These are phyloP conservation scores for Pardalotus punctatus DNA, from an alignment of 2,113 vertebrate species.

Conservation along the genomic window DNA sequence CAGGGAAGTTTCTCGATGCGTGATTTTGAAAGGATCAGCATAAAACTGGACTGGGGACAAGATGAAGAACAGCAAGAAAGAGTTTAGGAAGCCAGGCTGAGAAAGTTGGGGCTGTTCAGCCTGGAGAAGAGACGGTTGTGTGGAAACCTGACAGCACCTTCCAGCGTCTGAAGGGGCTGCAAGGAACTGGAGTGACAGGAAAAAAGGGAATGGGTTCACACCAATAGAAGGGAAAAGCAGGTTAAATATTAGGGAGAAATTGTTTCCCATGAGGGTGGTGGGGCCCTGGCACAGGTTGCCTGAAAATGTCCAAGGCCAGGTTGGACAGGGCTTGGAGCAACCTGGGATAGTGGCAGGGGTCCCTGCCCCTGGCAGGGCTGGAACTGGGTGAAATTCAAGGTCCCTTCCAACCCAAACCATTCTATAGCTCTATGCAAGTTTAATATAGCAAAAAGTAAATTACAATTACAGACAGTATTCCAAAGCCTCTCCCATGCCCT, in stretches of 20 bases:
- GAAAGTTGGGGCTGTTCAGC: neutral
- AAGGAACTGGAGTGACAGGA: neutral
- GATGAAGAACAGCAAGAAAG: neutral
- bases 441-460: neutral
- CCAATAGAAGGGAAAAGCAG: neutral
- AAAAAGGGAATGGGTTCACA: neutral
- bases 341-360: neutral
- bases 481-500: conserved; percentile 6
- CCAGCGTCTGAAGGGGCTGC: neutral
- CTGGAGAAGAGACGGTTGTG: neutral
- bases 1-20: neutral
- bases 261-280: neutral
- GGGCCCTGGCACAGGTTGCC: neutral
- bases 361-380: neutral
- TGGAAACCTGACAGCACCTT: neutral
- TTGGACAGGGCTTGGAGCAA: fast-evolving
- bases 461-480: neutral
- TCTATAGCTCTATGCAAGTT: neutral
- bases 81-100: neutral
- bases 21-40: neutral
- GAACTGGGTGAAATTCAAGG: neutral
- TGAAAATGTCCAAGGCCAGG: neutral
- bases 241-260: neutral
- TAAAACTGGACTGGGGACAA: neutral
- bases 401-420: neutral